Evolutionary conservation across 2,888 invertebrate species (phyloP), one percentile per base, ranked within the genome.

Genomic region (Tigriopus californicus): DNA sequence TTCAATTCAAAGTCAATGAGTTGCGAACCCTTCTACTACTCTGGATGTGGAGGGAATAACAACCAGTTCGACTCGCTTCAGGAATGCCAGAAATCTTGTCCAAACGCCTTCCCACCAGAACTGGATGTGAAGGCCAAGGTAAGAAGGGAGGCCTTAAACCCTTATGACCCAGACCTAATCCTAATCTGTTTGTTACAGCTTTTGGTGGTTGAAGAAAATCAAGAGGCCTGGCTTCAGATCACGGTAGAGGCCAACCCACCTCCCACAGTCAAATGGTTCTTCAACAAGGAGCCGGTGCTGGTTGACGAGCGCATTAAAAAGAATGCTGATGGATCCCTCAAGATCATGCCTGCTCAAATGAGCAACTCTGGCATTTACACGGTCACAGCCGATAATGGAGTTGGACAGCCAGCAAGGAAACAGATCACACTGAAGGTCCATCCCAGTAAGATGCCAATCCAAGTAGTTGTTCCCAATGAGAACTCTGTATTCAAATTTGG

Each of bases 1-100:
- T 92, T 85, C 76, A 85, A 86, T 70, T 77, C 78, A 63, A 74
- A 78, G 51, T 83, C 86, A 71, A 83, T 85, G 73, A 78, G 83
- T 65, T 95, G 94, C 77, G 77, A 85, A 75, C 88, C 88, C 58
- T 94, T 92, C 79, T 86, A 88, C 78, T 92, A 84, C 74, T 81
- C 82, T 64, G 92, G 92, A 65, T 92, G 91, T 73, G 83, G 80
- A 64, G 91, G 89, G 66, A 92, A 92, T 74, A 79, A 75, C 67
- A 64, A 73, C 63, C 65, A 69, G 56, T 73, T 71, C 63, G 65
- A 64, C 1, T 66, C 66, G 20, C 64, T 65, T 47, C 66, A 66
- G 44, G 63, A 65, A 22, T 71, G 71, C 62, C 65, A 66, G 61
- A 62, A 61, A n/a, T 64, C 64, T n/a, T 69, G 69, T 56, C 59